Percentiles rank a stretch among this genome's conserved stretches.
phyloP scores from a whole-genome alignment of 2,888 invertebrate species.

The Nephrotoma appendiculata region DNA sequence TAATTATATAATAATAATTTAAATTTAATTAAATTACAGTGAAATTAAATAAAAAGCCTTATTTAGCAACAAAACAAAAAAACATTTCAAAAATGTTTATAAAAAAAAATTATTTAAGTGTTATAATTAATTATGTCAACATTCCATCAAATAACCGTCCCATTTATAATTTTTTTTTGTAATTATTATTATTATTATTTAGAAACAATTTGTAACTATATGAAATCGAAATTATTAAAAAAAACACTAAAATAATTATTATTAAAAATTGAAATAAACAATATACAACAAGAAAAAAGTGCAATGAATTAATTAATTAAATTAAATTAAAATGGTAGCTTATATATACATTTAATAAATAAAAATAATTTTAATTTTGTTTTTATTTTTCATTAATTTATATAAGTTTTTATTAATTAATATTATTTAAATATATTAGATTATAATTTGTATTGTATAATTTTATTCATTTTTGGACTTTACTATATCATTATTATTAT shows the following conservation, averaged over 20 bases:
- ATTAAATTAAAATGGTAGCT: not conserved
- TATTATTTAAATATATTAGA: not conserved
- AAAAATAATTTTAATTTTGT: not conserved
- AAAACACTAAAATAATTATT: not conserved
- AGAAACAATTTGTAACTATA: not conserved
- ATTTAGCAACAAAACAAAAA: not conserved
- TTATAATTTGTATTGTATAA: not conserved
- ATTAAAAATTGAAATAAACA: not conserved
- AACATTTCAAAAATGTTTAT: constrained; percentile 3
- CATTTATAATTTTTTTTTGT: not conserved
- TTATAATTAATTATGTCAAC: not conserved
- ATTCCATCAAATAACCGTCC: constrained; percentile 4
- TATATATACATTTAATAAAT: not conserved
- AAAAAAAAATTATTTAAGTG: not conserved
- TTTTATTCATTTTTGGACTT: not conserved
- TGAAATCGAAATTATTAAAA: not conserved
- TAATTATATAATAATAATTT: not conserved
- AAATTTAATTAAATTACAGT: not conserved
- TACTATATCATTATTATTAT: not conserved
- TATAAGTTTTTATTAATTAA: not conserved
- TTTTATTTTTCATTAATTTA: not conserved
- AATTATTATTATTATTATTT: not conserved
- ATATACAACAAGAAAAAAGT: not conserved
- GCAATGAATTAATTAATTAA: constrained; percentile 1
- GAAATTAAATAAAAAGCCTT: not conserved